Conservation (phyloP, 2,888 invertebrate species). For the Melanostoma mellinum region DNA sequence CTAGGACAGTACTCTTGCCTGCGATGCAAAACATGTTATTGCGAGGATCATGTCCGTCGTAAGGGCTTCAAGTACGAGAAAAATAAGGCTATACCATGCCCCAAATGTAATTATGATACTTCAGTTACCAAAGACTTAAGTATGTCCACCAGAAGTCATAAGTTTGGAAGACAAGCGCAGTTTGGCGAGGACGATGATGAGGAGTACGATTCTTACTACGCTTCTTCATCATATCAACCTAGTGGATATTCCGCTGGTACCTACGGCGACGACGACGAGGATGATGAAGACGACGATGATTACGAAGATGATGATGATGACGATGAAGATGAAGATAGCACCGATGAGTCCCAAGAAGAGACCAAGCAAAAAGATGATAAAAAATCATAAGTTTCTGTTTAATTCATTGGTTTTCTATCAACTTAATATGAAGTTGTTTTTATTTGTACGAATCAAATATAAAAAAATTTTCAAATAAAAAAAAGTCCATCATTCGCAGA, state of each 20-base stretch:
- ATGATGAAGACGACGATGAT: slow-evolving; percentile 82
- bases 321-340: slow-evolving; percentile 75
- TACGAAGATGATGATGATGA: slow-evolving; percentile 76
- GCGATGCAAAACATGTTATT: slow-evolving; percentile 97
- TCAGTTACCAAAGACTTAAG: slow-evolving; percentile 96
- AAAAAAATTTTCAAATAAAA: neutral
- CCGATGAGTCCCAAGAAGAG: slow-evolving; percentile 74
- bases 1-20: slow-evolving; percentile 97
- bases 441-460: neutral
- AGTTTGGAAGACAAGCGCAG: slow-evolving; percentile 93
- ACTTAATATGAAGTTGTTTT: no score
- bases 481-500: neutral
- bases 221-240: slow-evolving; percentile 76
- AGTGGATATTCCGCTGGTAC: slow-evolving; percentile 73
- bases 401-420: no score
- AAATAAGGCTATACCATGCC: slow-evolving; percentile 93
- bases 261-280: slow-evolving; percentile 80
- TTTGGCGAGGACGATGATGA: slow-evolving; percentile 85
- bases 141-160: slow-evolving; percentile 96
- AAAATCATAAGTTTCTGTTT: neutral
- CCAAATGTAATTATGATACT: slow-evolving; percentile 96
- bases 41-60: slow-evolving; percentile 96
- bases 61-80: slow-evolving; percentile 95
- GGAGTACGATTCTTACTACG: slow-evolving; percentile 82
- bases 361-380: slow-evolving; percentile 37